Evolutionary conservation across 2,888 invertebrate genomes (phyloP).

Genomic region (Cecidostiba fungosa): DNA sequence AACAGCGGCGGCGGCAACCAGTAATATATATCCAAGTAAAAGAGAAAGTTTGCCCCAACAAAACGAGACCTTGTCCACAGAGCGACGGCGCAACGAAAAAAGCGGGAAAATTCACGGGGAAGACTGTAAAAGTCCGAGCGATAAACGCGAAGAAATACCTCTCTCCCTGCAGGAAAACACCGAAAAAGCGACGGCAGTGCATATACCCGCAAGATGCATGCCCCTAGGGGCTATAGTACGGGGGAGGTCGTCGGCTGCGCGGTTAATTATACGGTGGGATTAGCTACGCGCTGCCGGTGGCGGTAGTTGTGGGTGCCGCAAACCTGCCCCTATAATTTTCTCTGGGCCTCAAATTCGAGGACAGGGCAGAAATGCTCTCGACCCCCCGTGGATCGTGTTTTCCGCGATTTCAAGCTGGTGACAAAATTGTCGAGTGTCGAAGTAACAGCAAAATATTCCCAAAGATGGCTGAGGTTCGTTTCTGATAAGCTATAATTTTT

Average conservation of each 20-base stretch:
- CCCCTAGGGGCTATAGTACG: neutral
- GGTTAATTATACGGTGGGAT: conserved; percentile 79
- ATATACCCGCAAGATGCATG: neutral
- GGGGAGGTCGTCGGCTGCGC: conserved; percentile 60
- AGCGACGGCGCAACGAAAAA: neutral
- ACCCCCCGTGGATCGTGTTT: neutral
- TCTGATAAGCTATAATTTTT: too few species aligned
- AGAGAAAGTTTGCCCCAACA: neutral
- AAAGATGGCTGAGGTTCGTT: neutral
- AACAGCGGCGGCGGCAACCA: neutral
- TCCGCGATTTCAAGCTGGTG: neutral
- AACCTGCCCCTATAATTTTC: conserved; percentile 77
- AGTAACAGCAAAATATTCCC: neutral
- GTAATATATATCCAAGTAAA: neutral
- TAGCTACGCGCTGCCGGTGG: conserved; percentile 67
- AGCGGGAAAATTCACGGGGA: neutral
- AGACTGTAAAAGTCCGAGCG: conserved; percentile 11
- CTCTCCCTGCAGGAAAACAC: neutral
- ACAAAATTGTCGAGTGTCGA: neutral
- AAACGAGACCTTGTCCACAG: neutral
- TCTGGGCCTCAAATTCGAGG: conserved; percentile 75
- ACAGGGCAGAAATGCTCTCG: conserved; percentile 41
- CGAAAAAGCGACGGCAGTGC: neutral
- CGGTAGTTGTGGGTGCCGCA: conserved; percentile 68
- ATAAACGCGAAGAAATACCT: neutral